Percentiles rank a stretch among this genome's conserved stretches.
Conservation (phyloP, 35 echinoderm and acorn worm genomes). For the Heliocidaris tuberculata region DNA sequence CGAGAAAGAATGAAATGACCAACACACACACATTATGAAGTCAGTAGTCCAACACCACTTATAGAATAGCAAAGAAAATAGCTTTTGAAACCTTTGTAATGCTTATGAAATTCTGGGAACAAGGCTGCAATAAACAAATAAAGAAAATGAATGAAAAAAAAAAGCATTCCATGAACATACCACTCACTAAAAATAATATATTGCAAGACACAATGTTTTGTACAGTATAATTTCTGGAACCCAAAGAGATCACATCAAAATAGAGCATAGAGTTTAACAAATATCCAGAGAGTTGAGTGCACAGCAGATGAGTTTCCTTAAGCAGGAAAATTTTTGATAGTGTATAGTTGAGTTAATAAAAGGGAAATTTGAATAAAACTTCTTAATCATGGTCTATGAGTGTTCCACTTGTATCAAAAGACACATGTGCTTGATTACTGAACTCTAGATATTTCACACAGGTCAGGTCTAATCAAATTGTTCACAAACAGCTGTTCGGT, state of each 20-base stretch:
- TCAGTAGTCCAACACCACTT: background rate
- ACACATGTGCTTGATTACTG: too few species aligned
- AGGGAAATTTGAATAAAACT: too few species aligned
- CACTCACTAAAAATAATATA: background rate
- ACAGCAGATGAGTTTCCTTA: too few species aligned
- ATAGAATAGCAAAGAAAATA: background rate
- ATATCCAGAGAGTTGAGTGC: too few species aligned
- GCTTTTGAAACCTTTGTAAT: conserved; percentile 21
- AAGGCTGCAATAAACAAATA: conserved; percentile 26
- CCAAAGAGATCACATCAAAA: background rate
- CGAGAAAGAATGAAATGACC: background rate
- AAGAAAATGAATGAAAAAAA: background rate
- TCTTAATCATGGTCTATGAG: too few species aligned
- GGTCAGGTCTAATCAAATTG: too few species aligned
- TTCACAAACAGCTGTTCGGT: too few species aligned
- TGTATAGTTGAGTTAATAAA: too few species aligned
- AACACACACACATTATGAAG: background rate
- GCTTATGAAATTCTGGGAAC: conserved; percentile 28
- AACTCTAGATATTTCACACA: too few species aligned
- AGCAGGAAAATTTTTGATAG: too few species aligned
- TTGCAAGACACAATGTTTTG: background rate
- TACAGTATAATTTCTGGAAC: background rate
- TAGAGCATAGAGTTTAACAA: too few species aligned
- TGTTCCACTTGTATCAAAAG: too few species aligned
- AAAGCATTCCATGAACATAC: background rate